Conservation (phyloP, 2,797 vertebrate genomes). For the Poliocrania exsul region DNA sequence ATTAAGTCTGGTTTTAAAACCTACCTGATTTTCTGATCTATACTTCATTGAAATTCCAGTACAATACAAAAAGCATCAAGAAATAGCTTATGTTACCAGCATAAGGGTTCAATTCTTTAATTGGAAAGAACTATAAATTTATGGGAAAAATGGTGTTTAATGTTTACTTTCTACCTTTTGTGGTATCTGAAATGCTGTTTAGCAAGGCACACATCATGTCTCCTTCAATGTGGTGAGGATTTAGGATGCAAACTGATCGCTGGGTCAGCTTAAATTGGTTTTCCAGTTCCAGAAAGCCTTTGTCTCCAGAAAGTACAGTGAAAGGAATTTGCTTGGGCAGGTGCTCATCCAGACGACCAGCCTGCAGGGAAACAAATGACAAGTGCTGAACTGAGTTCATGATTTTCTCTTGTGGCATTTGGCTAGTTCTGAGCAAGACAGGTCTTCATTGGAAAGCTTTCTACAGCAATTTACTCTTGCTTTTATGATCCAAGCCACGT, state of each 20-base stretch:
- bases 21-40: background rate
- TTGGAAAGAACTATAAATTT: background rate
- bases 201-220: slow-evolving; percentile 83
- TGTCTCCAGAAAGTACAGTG: slow-evolving; percentile 83
- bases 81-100: slow-evolving; percentile 32
- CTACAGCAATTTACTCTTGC: background rate
- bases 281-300: slow-evolving; percentile 82
- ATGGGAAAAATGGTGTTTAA: background rate
- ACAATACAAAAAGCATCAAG: background rate
- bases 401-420: background rate
- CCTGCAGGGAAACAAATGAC: slow-evolving; percentile 36
- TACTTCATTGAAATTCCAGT: background rate
- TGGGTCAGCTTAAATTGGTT: slow-evolving; percentile 83
- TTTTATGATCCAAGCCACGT: accelerated
- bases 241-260: slow-evolving; percentile 77
- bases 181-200: slow-evolving; percentile 84
- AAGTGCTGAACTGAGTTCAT: background rate
- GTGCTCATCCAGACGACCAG: slow-evolving; percentile 82
- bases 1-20: background rate
- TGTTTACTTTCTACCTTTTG: slow-evolving; percentile 77
- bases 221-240: slow-evolving; percentile 81
- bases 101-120: slow-evolving; percentile 31
- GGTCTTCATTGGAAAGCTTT: background rate
- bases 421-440: background rate
- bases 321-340: slow-evolving; percentile 85